Evolutionary conservation across 2,888 invertebrate species (phyloP).

Genomic region (Lasioglossum zephyrum): DNA sequence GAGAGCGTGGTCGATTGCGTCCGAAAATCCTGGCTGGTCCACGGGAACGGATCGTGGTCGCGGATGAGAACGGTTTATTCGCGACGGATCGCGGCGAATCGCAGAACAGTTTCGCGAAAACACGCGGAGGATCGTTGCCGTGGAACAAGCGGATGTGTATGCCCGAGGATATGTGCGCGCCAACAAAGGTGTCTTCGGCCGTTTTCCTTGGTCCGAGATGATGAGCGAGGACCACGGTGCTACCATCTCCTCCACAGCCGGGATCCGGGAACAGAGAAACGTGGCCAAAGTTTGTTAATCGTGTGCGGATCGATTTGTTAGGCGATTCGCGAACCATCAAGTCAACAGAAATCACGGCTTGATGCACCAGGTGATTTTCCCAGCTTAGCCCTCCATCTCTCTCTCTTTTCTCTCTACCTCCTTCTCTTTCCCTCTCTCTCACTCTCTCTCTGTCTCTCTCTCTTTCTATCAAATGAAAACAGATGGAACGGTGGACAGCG

Average conservation of each 20-base stretch:
- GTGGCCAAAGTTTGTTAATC: conserved; percentile 42
- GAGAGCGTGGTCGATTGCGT: conserved; percentile 6
- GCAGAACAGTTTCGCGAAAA: not conserved
- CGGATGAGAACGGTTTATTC: conserved; percentile 16
- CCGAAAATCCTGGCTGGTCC: conserved; percentile 4
- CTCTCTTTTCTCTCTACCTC: not conserved
- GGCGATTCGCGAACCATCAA: conserved; percentile 31
- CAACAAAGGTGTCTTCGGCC: conserved; percentile 35
- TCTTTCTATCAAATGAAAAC: not conserved
- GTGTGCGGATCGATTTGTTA: conserved; percentile 53
- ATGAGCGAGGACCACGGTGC: conserved; percentile 32
- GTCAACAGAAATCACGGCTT: conserved; percentile 23
- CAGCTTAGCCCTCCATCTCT: not conserved
- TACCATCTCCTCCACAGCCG: conserved; percentile 15
- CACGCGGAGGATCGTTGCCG: conserved; percentile 20
- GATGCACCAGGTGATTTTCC: conserved; percentile 49
- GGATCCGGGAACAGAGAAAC: conserved; percentile 14
- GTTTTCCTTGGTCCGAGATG: conserved; percentile 24
- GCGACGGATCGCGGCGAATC: not conserved
- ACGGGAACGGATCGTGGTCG: not conserved
- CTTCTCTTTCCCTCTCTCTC: not conserved
- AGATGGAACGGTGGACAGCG: conserved; percentile 24
- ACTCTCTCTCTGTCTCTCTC: not conserved
- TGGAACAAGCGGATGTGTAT: conserved; percentile 4
- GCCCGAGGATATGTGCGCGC: conserved; percentile 33